Conservation (phyloP, 2,888 invertebrate species). For the Dolichomitus sp. region DNA sequence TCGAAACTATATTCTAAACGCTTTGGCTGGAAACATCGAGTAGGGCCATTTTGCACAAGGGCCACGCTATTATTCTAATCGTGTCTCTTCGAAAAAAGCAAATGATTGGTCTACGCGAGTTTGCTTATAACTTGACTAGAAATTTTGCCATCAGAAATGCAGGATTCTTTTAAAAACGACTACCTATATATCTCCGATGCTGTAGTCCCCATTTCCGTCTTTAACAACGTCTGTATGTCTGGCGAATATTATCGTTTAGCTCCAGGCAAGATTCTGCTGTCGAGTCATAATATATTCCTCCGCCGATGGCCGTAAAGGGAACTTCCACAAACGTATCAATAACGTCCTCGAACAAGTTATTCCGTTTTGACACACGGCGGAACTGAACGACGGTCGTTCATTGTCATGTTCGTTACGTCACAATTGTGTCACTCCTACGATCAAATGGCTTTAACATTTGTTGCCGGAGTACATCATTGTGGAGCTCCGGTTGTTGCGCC, state of each 20-base stretch:
- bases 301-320: constrained; percentile 11
- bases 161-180: constrained; percentile 9
- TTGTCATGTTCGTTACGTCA: constrained; percentile 78
- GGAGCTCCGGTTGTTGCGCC: constrained; percentile 72
- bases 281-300: constrained; percentile 45
- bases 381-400: constrained; percentile 33
- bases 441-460: constrained; percentile 17
- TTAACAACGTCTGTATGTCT: constrained; percentile 5
- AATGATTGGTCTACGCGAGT: constrained; percentile 27
- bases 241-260: constrained; percentile 28
- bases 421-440: constrained; percentile 74
- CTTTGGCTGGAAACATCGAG: constrained; percentile 33
- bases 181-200: background rate
- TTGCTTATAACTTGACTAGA: background rate
- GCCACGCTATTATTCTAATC: constrained; percentile 79
- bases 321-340: constrained; percentile 46
- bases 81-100: constrained; percentile 73
- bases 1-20: constrained; percentile 77
- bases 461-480: constrained; percentile 71
- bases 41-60: constrained; percentile 11
- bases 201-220: background rate
- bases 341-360: constrained; percentile 44
- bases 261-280: constrained; percentile 8
- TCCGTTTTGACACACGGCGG: constrained; percentile 35
- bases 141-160: background rate